Percentiles rank a stretch among this genome's conserved stretches.
phyloP scores from a whole-genome alignment of 1,140 invertebrate genomes.

The Drosophila pandora region DNA sequence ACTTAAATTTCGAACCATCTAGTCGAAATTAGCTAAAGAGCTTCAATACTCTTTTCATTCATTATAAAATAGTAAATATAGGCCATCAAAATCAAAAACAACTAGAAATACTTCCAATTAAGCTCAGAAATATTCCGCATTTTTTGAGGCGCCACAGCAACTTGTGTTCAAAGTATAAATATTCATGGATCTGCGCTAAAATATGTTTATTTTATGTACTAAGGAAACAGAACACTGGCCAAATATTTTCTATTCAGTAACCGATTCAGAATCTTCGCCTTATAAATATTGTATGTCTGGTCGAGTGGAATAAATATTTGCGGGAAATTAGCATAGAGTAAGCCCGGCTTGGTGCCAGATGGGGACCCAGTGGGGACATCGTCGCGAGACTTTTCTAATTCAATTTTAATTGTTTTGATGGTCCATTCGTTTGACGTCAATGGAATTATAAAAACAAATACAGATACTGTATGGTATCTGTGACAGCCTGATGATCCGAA shows the following conservation, averaged over 20 bases:
- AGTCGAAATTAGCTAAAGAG: background rate
- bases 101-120: background rate
- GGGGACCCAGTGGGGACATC: slow-evolving; percentile 18
- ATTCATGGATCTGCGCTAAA: slow-evolving; percentile 16
- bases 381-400: slow-evolving; percentile 72
- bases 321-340: slow-evolving; percentile 52
- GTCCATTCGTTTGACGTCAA: slow-evolving; percentile 70
- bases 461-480: slow-evolving; percentile 12
- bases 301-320: slow-evolving; percentile 48
- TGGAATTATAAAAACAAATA: slow-evolving; percentile 79
- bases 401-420: slow-evolving; percentile 72
- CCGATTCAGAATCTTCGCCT: slow-evolving; percentile 31
- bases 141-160: slow-evolving; percentile 43
- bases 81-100: background rate
- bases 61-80: slow-evolving; percentile 5
- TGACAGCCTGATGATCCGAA: slow-evolving; percentile 34
- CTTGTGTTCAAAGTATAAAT: slow-evolving; percentile 27
- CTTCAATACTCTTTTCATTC: background rate
- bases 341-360: slow-evolving; percentile 26
- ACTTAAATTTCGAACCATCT: background rate
- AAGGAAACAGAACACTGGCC: slow-evolving; percentile 30
- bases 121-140: background rate
- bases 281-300: slow-evolving; percentile 32
- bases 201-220: slow-evolving; percentile 17
- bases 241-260: slow-evolving; percentile 25